Conservation (phyloP, 2,113 vertebrate genomes). For the Baryphthengus martii region DNA sequence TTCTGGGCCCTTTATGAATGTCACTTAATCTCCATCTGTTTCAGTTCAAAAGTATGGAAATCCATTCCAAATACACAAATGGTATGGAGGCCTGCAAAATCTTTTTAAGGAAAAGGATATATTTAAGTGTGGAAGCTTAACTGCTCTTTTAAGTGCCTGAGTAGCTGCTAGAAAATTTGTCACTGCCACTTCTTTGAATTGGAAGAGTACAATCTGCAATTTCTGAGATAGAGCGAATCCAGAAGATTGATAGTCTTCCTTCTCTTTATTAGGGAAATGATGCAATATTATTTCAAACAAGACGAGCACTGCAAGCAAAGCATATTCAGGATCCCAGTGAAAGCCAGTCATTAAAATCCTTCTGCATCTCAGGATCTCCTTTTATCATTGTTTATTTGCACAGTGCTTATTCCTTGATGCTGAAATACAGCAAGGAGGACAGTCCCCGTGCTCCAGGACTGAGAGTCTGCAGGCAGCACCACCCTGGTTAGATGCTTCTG, state of each 20-base stretch:
- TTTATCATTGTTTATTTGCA: background rate
- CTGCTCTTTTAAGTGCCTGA: background rate
- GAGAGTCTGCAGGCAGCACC: background rate
- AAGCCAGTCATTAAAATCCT: background rate
- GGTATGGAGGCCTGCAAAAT: background rate
- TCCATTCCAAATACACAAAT: conserved; percentile 2
- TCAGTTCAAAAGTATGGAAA: background rate
- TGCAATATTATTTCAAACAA: background rate
- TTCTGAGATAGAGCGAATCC: background rate
- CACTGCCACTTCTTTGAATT: background rate
- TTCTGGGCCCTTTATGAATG: background rate
- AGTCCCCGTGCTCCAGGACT: background rate
- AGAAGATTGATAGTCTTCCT: background rate
- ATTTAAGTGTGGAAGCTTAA: background rate
- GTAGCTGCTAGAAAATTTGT: background rate
- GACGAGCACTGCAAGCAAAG: background rate
- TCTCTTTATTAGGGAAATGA: background rate
- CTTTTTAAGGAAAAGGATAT: background rate
- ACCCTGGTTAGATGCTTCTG: background rate
- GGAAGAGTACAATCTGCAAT: background rate
- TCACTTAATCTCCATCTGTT: background rate
- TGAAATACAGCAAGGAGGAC: background rate
- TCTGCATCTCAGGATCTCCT: background rate
- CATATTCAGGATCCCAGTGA: background rate
- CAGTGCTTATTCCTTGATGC: background rate